Conservation (phyloP, 2,888 invertebrate genomes). For the Agrotis puta region DNA sequence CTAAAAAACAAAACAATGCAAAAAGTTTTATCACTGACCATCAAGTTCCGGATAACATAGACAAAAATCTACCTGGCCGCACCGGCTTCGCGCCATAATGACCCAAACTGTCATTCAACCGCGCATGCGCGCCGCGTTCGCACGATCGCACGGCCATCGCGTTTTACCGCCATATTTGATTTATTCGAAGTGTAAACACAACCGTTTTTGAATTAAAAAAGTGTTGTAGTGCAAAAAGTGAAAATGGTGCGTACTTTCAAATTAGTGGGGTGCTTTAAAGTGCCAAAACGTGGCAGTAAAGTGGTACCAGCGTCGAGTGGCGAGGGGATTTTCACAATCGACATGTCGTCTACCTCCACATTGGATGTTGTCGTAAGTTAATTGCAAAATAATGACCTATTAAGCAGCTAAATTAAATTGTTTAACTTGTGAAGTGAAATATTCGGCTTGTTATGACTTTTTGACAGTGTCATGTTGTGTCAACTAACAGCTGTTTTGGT, state of each 20-base stretch:
- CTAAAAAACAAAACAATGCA: slow-evolving; percentile 46
- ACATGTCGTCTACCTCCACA: slow-evolving; percentile 84
- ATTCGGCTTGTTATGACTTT: slow-evolving; percentile 34
- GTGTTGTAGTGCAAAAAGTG: slow-evolving; percentile 59
- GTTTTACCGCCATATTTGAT: slow-evolving; percentile 64
- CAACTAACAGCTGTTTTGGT: slow-evolving; percentile 63
- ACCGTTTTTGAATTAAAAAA: slow-evolving; percentile 63
- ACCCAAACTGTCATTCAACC: slow-evolving; percentile 85
- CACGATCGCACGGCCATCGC: slow-evolving; percentile 83
- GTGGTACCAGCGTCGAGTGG: slow-evolving; percentile 80
- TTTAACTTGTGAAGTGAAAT: slow-evolving; percentile 7
- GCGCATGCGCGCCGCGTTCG: slow-evolving; percentile 78
- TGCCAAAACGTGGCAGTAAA: slow-evolving; percentile 81
- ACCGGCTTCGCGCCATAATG: slow-evolving; percentile 75
- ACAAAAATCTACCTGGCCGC: slow-evolving; percentile 74
- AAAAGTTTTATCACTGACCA: slow-evolving; percentile 51
- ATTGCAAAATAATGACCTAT: slow-evolving; percentile 57
- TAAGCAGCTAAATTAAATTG: slow-evolving; percentile 34
- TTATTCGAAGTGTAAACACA: slow-evolving; percentile 58
- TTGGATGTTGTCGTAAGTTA: slow-evolving; percentile 85
- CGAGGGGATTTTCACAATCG: slow-evolving; percentile 84
- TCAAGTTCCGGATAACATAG: slow-evolving; percentile 54
- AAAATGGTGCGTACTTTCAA: slow-evolving; percentile 84
- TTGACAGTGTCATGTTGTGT: slow-evolving; percentile 33
- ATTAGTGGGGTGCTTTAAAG: slow-evolving; percentile 82